These are phyloP conservation scores for Callyntrura guangdongensis DNA, from an alignment of 2,888 invertebrate genomes.

Conservation along the genomic window DNA sequence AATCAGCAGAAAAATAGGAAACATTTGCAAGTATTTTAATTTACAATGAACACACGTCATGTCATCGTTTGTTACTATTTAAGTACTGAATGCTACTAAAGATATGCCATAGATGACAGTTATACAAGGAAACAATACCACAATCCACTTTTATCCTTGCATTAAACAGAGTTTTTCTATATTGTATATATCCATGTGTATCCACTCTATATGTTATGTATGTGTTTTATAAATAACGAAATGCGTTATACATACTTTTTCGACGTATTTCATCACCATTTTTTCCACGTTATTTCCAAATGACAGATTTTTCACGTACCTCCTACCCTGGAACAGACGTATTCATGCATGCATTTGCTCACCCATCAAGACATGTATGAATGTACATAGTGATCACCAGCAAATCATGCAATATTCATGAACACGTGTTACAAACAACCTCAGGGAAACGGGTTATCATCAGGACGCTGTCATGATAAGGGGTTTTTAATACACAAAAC, in stretches of 20 bases:
- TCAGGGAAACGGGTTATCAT: slow-evolving; percentile 44
- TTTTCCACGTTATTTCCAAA: background rate
- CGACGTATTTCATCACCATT: background rate
- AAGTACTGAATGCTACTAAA: too few species aligned
- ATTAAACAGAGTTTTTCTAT: too few species aligned
- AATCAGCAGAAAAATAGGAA: too few species aligned
- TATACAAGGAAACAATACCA: too few species aligned
- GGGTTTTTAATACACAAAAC: background rate
- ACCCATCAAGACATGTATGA: background rate
- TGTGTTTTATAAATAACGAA: too few species aligned
- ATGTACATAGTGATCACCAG: background rate
- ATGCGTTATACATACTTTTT: background rate
- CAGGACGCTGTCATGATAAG: background rate
- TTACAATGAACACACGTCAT: too few species aligned
- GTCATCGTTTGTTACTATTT: too few species aligned
- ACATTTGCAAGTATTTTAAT: too few species aligned
- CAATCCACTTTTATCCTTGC: too few species aligned
- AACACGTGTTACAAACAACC: slow-evolving; percentile 64
- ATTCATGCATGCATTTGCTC: background rate
- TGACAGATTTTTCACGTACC: background rate
- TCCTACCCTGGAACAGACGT: slow-evolving; percentile 1
- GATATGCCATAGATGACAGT: too few species aligned
- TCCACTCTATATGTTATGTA: too few species aligned
- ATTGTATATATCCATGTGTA: too few species aligned
- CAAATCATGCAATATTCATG: slow-evolving; percentile 75